Evolutionary conservation across 2,888 invertebrate genomes (phyloP), one percentile per base, ranked within the genome.

Genomic region (Seladonia tumulorum): DNA sequence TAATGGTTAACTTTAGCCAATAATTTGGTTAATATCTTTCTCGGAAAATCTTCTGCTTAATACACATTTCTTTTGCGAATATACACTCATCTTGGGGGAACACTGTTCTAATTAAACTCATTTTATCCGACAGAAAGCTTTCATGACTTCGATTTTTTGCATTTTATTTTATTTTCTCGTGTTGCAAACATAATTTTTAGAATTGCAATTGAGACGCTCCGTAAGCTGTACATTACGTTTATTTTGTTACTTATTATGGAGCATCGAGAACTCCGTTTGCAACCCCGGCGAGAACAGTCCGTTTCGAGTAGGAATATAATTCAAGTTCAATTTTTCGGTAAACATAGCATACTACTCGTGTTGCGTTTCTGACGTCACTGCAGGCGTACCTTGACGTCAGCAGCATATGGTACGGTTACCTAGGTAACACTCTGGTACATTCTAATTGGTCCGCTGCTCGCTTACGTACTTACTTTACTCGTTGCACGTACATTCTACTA

Each of bases 331-430:
- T 92, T 92, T 90, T 90, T 89, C 89, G 85, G 90, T 92, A 92
- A 92, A 92, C 91, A 92, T 85, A 82, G 72, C 79, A 35, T 86
- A 88, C 88, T 88, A 87, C 88, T 88, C 82, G 85, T 85, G 87
- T 91, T 92, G 90, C 92, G 90, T 90, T 90, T 82, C 80, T 93
- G 93, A 93, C 93, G 93, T 93, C 93, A 93, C 89, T 92, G 90
- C 89, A 84, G 90, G 87, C 90, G 86, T 78, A 88, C 86, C 88
- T 89, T 93, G 92, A 93, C 93, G 93, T 93, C 93, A 93, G 88
- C 84, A 80, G 88, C 90, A 89, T 88, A 89, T 90, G 90, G 88
- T 88, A 87, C 74, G 83, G 90, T 92, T 89, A 80, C 91, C 90
- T 80, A 78, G 92, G 90, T 82, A 90, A 93, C 92, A 92, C 91